Evolutionary conservation across 92 coral and sea anemone genomes (phyloP), one percentile per base, ranked within the genome.

Genomic region (Scolanthus callimorphus): DNA sequence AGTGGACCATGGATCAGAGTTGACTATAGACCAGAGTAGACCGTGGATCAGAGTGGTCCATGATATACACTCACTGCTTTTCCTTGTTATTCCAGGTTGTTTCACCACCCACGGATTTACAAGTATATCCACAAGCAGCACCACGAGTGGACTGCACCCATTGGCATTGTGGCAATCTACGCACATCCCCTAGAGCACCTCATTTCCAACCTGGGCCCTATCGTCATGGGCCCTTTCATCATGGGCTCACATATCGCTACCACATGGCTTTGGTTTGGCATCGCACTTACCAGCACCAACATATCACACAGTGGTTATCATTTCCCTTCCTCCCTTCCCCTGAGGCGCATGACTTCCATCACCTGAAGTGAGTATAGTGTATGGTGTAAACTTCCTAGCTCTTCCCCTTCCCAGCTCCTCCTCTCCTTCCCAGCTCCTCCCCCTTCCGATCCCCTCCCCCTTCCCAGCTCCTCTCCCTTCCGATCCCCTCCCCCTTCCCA

Each of bases 181-280:
- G 86, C 90, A 6, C 98, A 92, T 67, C 98, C 98, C 13, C 24
- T 92, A 44, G 98, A 92, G 62, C 98, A 92, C 48, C 29, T 81
- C 15, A 51, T 88, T n/a, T 74, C 96, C 4, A 92, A 92, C 67
- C 74, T 92, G 39, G 30, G 68, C 19, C 98, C 98, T 4, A 70
- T 88, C 22, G 25, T 78, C 45, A 29, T 85, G 49, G 98, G 98
- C n/a, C 98, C 98, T 4, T 31, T 92, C 29, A 2, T 92, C 8
- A 92, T 92, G 98, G 98, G 98, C 4, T 92, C 98, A 25, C 98
- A 92, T 66, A 76, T 92, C 61, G 98, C 98, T 22, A 92, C 98
- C 1, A 34, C 84, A 0, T 92, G 98, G 98, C 48, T 92, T 74
- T 92, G 98, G 98, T 92, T 84, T 51, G 12, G 79, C 25, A 30